phyloP scores from a whole-genome alignment of 2,113 vertebrate genomes.

The Anas platyrhynchos region DNA sequence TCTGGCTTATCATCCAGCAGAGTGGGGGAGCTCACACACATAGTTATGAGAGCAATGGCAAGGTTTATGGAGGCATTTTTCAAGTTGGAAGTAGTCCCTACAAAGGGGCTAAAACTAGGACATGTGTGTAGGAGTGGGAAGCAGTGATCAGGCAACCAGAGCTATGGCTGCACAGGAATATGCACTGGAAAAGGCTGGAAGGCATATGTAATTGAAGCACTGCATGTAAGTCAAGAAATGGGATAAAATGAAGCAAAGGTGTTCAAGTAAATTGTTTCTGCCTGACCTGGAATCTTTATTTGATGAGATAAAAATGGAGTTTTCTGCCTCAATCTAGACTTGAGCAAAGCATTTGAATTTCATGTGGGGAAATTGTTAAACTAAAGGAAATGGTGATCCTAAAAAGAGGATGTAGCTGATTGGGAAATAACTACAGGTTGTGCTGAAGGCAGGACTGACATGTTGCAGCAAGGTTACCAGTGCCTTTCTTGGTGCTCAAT shows the following conservation, averaged over 20 bases:
- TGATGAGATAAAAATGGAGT: not conserved
- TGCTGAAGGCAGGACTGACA: not conserved
- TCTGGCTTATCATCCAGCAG: not conserved
- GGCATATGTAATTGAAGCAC: not conserved
- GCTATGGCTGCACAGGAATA: no score
- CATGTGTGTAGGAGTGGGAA: not conserved
- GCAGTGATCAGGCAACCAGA: not conserved
- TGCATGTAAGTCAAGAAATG: not conserved
- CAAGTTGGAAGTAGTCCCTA: not conserved
- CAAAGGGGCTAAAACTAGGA: not conserved
- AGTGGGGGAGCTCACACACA: rapidly evolving
- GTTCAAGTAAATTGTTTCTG: not conserved
- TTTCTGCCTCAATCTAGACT: not conserved
- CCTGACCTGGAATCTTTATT: not conserved
- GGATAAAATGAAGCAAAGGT: not conserved
- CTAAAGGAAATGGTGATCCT: not conserved
- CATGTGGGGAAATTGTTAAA: not conserved
- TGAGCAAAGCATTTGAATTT: not conserved
- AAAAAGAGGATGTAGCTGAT: not conserved
- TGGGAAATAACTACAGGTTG: not conserved
- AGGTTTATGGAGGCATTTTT: not conserved
- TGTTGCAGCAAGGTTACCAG: not conserved
- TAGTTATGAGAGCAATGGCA: not conserved
- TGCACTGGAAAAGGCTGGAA: not conserved
- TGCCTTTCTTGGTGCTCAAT: not conserved